These are phyloP conservation scores for Drepana falcataria DNA, from an alignment of 2,888 invertebrate species.

Conservation along the genomic window DNA sequence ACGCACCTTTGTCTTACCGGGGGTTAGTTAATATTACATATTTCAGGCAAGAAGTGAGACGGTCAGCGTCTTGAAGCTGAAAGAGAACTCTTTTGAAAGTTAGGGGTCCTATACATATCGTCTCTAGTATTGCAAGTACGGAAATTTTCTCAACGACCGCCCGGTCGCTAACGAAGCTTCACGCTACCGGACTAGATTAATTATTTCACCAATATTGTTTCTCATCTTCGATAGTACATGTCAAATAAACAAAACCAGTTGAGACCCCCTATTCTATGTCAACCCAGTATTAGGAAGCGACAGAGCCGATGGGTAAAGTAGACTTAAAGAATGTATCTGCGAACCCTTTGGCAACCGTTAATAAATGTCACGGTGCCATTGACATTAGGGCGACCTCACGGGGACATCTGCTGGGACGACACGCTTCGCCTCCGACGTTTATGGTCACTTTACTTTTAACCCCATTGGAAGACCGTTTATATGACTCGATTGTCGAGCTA, in stretches of 20 bases:
- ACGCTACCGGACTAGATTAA: too few species aligned
- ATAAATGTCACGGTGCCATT: constrained; percentile 67
- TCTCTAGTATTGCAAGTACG: too few species aligned
- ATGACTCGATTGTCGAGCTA: background rate
- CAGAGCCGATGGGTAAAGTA: constrained; percentile 45
- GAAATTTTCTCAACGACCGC: too few species aligned
- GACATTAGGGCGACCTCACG: constrained; percentile 42
- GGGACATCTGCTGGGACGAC: constrained; percentile 32
- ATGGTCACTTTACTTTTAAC: constrained; percentile 27
- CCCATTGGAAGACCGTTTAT: background rate
- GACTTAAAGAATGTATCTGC: constrained; percentile 51
- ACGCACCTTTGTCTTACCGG: too few species aligned
- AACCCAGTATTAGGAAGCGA: background rate
- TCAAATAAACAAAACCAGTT: background rate
- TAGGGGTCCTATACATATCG: too few species aligned
- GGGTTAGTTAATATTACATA: too few species aligned
- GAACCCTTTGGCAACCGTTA: constrained; percentile 61
- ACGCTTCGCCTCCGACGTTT: constrained; percentile 37
- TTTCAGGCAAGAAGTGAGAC: too few species aligned
- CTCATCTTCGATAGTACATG: too few species aligned
- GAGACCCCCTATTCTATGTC: constrained; percentile 4
- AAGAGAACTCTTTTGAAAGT: too few species aligned
- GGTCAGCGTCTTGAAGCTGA: too few species aligned
- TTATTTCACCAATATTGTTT: too few species aligned
- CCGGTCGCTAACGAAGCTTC: too few species aligned